These are phyloP conservation scores for Aphidoletes aphidimyza DNA, from an alignment of 2,888 invertebrate species.

Conservation along the genomic window DNA sequence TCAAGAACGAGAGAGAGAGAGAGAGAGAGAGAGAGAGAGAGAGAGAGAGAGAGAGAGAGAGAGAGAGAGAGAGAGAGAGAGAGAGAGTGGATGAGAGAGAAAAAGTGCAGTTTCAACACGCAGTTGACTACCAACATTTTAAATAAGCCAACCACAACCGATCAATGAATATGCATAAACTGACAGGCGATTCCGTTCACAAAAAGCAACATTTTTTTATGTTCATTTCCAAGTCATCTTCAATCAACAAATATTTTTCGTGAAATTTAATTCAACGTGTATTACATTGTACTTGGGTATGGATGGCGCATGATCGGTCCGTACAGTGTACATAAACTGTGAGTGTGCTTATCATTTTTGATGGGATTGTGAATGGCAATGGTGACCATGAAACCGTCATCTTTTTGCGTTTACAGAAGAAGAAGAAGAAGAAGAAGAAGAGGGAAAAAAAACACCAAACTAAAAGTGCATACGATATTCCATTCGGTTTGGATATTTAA, in stretches of 20 bases:
- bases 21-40: too few relatives aligned
- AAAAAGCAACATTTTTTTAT: too few relatives aligned
- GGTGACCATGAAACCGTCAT: conserved; percentile 10
- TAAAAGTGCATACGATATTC: background rate
- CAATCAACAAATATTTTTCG: background rate
- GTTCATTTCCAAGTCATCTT: background rate
- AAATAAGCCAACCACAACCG: background rate
- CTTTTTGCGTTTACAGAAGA: background rate
- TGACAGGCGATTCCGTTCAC: background rate
- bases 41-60: too few relatives aligned
- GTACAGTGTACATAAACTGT: background rate
- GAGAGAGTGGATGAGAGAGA: too few relatives aligned
- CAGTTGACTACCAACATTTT: too few relatives aligned
- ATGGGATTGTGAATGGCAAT: background rate
- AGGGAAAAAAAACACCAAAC: background rate
- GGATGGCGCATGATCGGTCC: background rate
- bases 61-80: too few relatives aligned
- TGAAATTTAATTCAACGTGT: background rate
- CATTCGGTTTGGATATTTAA: background rate
- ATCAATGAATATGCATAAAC: background rate
- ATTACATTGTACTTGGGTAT: background rate
- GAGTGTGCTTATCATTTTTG: background rate
- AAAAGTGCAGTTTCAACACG: too few relatives aligned
- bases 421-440: too few relatives aligned
- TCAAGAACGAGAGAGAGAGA: too few relatives aligned